A percentile compares a stretch with the other conserved stretches of the same genome.
These are phyloP conservation scores for Lophotriccus pileatus DNA, from an alignment of 2,797 vertebrate species.

Conservation along the genomic window DNA sequence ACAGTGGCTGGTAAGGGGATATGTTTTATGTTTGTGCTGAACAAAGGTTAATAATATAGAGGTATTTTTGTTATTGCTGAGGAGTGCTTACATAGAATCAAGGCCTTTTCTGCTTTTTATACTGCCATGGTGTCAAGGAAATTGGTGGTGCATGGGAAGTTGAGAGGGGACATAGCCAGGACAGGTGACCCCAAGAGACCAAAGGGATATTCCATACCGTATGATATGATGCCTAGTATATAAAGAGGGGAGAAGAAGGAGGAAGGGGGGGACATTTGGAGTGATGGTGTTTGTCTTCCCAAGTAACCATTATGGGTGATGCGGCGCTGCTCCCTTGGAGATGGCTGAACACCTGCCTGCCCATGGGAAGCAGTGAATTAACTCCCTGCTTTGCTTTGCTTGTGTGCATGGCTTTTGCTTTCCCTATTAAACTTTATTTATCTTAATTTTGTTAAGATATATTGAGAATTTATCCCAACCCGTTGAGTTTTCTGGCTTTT, in stretches of 20 bases:
- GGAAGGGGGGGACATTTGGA: not conserved
- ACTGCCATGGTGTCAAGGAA: not conserved
- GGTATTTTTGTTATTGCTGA: not conserved
- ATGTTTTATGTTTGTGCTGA: not conserved
- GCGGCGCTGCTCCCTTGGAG: not conserved
- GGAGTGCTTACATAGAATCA: not conserved
- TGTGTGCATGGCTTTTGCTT: not conserved
- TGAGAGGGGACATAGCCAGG: not conserved
- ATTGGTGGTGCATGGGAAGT: not conserved
- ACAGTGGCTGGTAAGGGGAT: not conserved
- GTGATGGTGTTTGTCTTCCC: not conserved
- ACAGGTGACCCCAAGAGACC: not conserved
- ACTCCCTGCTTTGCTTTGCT: not conserved
- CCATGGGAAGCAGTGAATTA: not conserved
- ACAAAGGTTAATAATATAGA: not conserved
- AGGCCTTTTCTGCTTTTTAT: not conserved
- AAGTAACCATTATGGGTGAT: fast-evolving
- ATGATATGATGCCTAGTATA: not conserved
- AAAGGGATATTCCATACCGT: not conserved
- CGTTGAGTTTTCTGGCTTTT: not conserved
- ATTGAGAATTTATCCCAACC: not conserved
- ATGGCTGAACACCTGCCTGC: not conserved
- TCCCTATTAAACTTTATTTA: not conserved
- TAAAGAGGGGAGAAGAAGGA: not conserved
- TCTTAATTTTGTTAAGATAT: not conserved